These are phyloP conservation scores for Trypoxylus dichotomus DNA, from an alignment of 1,140 invertebrate genomes.

Conservation along the genomic window DNA sequence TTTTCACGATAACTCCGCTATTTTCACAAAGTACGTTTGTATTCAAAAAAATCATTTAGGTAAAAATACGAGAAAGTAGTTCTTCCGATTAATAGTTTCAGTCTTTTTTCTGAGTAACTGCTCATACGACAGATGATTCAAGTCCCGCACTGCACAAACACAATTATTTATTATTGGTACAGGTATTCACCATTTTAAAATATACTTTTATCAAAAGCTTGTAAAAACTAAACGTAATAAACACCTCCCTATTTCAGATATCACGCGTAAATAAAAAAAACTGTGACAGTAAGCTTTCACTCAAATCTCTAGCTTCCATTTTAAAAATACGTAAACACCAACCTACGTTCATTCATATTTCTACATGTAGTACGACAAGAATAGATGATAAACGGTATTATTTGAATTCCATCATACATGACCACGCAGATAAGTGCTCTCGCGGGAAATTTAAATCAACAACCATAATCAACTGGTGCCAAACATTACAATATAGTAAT, in stretches of 20 bases:
- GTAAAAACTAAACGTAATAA: neutral
- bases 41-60: constrained; percentile 9
- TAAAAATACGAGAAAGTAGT: constrained; percentile 11
- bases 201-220: neutral
- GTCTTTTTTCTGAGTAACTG: neutral
- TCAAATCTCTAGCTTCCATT: constrained; percentile 29
- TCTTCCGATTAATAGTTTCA: neutral
- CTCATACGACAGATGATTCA: constrained; percentile 22
- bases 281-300: constrained; percentile 35
- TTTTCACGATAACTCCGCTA: neutral
- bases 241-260: constrained; percentile 33
- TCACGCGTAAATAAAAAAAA: constrained; percentile 41
- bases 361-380: neutral
- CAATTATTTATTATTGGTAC: neutral
- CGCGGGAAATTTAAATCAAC: neutral
- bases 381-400: constrained; percentile 24
- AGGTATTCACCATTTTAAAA: neutral
- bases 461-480: neutral
- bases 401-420: constrained; percentile 6
- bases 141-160: constrained; percentile 7
- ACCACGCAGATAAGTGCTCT: neutral
- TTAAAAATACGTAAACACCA: constrained; percentile 21
- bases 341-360: constrained; percentile 12
- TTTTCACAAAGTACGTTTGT: neutral
- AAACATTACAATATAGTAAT: neutral